phyloP scores from a whole-genome alignment of 1,140 invertebrate species.

The Augochlora pura region DNA sequence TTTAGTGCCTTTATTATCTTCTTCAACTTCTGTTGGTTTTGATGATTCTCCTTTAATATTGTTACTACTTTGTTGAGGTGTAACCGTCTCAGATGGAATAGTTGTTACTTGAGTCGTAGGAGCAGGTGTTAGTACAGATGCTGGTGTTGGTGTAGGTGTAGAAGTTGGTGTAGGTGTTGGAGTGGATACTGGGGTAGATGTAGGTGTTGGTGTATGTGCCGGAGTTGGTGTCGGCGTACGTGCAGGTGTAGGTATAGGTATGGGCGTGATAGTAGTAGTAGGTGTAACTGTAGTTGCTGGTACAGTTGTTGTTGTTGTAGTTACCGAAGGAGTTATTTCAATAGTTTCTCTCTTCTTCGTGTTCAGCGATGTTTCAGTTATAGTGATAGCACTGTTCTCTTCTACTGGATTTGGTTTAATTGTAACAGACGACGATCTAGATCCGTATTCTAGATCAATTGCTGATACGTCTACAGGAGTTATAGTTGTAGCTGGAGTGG shows the following conservation, averaged over 20 bases:
- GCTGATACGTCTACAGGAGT: conserved; percentile 16
- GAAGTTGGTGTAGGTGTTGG: conserved; percentile 18
- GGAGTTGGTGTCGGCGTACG: not conserved
- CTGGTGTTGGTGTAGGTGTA: not conserved
- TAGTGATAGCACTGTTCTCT: conserved; percentile 14
- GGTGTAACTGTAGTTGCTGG: conserved; percentile 13
- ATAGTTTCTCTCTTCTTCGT: conserved; percentile 46
- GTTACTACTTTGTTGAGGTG: conserved; percentile 30
- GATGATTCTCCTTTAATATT: conserved; percentile 30
- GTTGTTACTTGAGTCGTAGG: conserved; percentile 22
- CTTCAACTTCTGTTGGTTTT: conserved; percentile 65
- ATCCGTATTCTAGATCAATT: conserved; percentile 36
- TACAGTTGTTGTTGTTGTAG: conserved; percentile 12
- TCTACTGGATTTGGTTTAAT: conserved; percentile 24
- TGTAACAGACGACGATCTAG: conserved; percentile 12
- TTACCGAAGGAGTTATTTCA: conserved; percentile 14
- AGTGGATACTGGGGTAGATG: not conserved
- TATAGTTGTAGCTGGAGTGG: conserved; percentile 20
- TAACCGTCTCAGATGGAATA: conserved; percentile 24
- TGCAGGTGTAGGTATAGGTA: not conserved
- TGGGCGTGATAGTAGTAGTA: conserved; percentile 4
- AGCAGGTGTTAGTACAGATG: conserved; percentile 4
- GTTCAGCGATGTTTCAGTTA: conserved; percentile 28
- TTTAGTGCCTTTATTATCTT: conserved; percentile 71
- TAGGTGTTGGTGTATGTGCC: not conserved